phyloP scores from a whole-genome alignment of 2,888 invertebrate genomes.

The Girardia tigrina region DNA sequence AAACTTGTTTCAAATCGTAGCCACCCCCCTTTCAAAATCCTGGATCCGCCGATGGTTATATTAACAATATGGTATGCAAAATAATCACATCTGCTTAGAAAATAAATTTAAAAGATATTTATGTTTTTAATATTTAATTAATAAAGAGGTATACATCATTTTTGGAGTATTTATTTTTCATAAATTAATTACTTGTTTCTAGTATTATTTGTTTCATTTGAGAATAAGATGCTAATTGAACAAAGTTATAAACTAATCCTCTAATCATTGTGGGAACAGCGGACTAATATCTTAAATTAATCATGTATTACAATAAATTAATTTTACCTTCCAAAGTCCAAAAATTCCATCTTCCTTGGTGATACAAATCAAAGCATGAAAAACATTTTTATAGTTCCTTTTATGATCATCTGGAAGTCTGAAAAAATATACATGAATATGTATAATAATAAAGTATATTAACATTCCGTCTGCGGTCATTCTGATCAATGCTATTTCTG shows the following conservation, averaged over 20 bases:
- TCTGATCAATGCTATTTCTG: slow-evolving; percentile 83
- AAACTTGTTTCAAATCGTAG: too few species aligned
- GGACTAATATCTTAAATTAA: slow-evolving; percentile 46
- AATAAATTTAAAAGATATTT: too few species aligned
- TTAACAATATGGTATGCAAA: too few species aligned
- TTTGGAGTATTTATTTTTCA: too few species aligned
- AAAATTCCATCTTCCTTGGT: slow-evolving; percentile 67
- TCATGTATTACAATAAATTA: not conserved
- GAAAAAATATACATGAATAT: not conserved
- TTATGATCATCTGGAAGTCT: slow-evolving; percentile 70
- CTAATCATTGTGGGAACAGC: slow-evolving; percentile 54
- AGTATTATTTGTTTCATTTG: slow-evolving; percentile 61
- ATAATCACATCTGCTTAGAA: too few species aligned
- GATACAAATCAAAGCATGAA: slow-evolving; percentile 71
- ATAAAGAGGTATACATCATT: too few species aligned
- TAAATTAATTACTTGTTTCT: slow-evolving; percentile 28
- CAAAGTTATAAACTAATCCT: slow-evolving; percentile 96
- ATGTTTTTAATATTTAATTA: too few species aligned
- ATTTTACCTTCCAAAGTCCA: slow-evolving; percentile 73
- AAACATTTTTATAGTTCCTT: slow-evolving; percentile 80
- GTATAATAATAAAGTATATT: slow-evolving; percentile 16
- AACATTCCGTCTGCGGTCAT: slow-evolving; percentile 87
- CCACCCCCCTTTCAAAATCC: too few species aligned
- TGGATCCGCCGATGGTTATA: too few species aligned
- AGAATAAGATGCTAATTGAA: slow-evolving; percentile 90